Evolutionary conservation across 1,140 invertebrate species (phyloP), one percentile per base, ranked within the genome.

Genomic region (Brachionus rubens): DNA sequence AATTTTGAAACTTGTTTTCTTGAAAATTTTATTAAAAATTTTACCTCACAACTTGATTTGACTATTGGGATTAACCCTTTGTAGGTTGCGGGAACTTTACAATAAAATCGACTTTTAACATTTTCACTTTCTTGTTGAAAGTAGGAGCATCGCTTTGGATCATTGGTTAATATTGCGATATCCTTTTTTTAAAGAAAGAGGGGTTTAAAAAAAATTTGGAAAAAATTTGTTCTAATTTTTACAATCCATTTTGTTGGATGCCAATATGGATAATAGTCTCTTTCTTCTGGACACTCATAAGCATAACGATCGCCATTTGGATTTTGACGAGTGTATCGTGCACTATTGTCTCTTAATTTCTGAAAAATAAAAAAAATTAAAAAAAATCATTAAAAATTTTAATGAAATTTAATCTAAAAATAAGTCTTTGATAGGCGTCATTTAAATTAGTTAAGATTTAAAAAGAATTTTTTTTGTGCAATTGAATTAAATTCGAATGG

Each of bases 251-350:
- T 81, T 5, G 81, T 81, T 1, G 82, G 82, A 52, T 85, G 82
- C 83, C 83, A 85, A 77, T 84, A 84, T 2, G 83, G 83, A 72
- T 80, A 84, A 59, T 85, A 82, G 78, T 84, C 83, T 47, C 83
- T 70, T 75, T 84, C 83, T 65, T 84, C 83, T n/a, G 83, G 82
- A 75, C 83, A 85, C 77, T 85, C 83, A 75, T 84, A 84, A 12
- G 82, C 83, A 78, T 80, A 79, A 10, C 80, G 78, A 50, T 80
- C 81, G 16, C 82, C 83, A 54, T 80, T 80, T 3, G 80, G 79
- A 76, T 85, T 84, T 77, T 85, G 82, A 43, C 83, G 65, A 2
- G 83, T 85, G 77, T 82, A 80, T 50, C 81, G 80, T 46, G 83
- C 82, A 24, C 21, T 54, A 7, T 52, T 12, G 6, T 50, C 36